These are phyloP conservation scores for Nasua narica DNA, from an alignment of 2,797 vertebrate species.

Conservation along the genomic window DNA sequence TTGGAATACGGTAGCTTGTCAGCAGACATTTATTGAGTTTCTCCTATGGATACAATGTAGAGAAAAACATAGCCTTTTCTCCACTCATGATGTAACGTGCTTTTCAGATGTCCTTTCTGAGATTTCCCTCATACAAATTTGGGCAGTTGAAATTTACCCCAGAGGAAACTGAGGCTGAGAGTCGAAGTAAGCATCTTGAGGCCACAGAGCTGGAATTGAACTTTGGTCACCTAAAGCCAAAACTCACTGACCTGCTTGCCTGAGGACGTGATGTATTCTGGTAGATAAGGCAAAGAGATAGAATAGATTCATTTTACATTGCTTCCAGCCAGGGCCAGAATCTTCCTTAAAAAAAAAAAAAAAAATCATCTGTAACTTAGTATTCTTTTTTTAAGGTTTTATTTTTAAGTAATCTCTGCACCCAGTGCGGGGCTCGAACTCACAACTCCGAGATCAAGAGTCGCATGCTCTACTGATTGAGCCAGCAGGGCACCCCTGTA, in stretches of 20 bases:
- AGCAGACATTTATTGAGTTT: constrained; percentile 2
- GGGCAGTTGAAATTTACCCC: not conserved
- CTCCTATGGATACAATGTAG: not conserved
- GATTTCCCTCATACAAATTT: not conserved
- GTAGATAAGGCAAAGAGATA: not conserved
- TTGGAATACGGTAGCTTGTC: not conserved
- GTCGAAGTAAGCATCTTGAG: not conserved
- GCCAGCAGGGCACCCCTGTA: not conserved
- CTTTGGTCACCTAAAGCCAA: not conserved
- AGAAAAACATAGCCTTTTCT: not conserved
- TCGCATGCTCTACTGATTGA: not conserved
- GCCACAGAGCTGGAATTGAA: not conserved
- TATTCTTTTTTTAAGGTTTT: not conserved
- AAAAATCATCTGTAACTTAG: not conserved
- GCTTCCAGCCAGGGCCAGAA: not conserved
- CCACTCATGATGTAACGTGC: not conserved
- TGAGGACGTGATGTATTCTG: not conserved
- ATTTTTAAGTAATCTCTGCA: not conserved
- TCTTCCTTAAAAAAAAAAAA: not conserved
- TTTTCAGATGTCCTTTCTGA: not conserved
- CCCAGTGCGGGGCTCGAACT: not conserved
- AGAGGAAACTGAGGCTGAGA: not conserved
- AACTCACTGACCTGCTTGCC: not conserved
- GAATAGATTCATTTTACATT: not conserved
- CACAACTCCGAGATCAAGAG: not conserved